Percentiles rank a stretch among this genome's conserved stretches.
These are phyloP conservation scores for Phocides pigmalion DNA, from an alignment of 1,140 invertebrate species.

Conservation along the genomic window DNA sequence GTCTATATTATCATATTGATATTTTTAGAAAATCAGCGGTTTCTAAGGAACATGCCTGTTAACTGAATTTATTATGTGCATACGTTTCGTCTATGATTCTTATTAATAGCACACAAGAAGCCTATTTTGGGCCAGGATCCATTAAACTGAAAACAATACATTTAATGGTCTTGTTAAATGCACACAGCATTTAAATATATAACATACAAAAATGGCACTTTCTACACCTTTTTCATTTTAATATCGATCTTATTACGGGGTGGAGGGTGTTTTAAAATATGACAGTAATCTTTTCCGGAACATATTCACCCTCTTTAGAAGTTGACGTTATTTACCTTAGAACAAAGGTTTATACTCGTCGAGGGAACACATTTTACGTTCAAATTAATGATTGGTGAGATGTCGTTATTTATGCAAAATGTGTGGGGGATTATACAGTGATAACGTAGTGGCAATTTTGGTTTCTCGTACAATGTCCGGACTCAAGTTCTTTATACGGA, in stretches of 20 bases:
- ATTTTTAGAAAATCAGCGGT: too few relatives aligned
- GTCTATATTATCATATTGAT: too few relatives aligned
- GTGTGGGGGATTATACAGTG: background rate
- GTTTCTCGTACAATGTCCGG: too few relatives aligned
- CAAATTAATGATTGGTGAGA: conserved; percentile 25
- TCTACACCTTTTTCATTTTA: conserved; percentile 12
- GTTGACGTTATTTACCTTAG: conserved; percentile 25
- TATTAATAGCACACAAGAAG: too few relatives aligned
- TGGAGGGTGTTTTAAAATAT: conserved; percentile 37
- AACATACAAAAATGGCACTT: background rate
- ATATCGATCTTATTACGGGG: conserved; percentile 9
- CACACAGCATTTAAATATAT: background rate
- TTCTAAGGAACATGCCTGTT: too few relatives aligned
- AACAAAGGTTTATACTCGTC: conserved; percentile 17
- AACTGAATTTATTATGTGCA: too few relatives aligned
- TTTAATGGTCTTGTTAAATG: too few relatives aligned
- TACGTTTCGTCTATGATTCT: too few relatives aligned
- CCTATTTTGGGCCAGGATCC: too few relatives aligned
- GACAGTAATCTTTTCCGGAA: conserved; percentile 41
- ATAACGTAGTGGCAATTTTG: background rate
- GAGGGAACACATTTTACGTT: conserved; percentile 22
- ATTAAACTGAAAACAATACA: too few relatives aligned
- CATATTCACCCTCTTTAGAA: conserved; percentile 23
- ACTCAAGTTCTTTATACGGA: too few relatives aligned
- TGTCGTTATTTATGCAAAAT: conserved; percentile 1